A percentile compares a stretch with the other conserved stretches of the same genome.
phyloP scores from a whole-genome alignment of 1,140 invertebrate species.

The Eumeta japonica region DNA sequence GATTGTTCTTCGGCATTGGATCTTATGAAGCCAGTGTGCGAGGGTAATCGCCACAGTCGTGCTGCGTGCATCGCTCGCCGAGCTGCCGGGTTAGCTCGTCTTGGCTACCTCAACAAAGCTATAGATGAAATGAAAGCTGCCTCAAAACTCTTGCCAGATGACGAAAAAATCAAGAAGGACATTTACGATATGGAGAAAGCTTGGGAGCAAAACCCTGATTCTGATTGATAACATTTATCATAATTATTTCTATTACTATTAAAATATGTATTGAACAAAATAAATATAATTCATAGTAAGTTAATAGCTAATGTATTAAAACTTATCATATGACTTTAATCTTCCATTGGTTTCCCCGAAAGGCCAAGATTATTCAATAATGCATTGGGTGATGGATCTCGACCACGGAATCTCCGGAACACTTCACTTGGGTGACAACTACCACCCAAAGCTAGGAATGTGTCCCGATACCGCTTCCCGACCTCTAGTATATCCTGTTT shows the following conservation, averaged over 20 bases:
- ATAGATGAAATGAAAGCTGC: slow-evolving; percentile 74
- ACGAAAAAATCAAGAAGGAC: slow-evolving; percentile 49
- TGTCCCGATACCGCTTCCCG: slow-evolving; percentile 76
- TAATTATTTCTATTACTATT: slow-evolving; percentile 1
- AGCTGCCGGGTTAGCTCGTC: slow-evolving; percentile 69
- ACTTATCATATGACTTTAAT: slow-evolving; percentile 19
- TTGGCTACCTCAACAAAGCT: slow-evolving; percentile 71
- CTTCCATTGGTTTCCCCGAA: slow-evolving; percentile 28
- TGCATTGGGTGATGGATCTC: slow-evolving; percentile 84
- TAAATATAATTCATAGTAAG: slow-evolving; percentile 18
- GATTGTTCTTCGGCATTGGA: slow-evolving; percentile 68
- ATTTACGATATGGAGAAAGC: slow-evolving; percentile 51
- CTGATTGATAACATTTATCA: slow-evolving; percentile 11
- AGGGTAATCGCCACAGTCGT: slow-evolving; percentile 68
- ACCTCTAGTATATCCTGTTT: slow-evolving; percentile 56
- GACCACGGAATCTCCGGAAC: slow-evolving; percentile 85
- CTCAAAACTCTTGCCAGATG: slow-evolving; percentile 59
- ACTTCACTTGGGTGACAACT: slow-evolving; percentile 76
- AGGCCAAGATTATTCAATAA: slow-evolving; percentile 69
- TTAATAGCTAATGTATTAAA: slow-evolving; percentile 15
- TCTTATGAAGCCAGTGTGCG: slow-evolving; percentile 68
- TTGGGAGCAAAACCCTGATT: slow-evolving; percentile 55
- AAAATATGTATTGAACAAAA: slow-evolving; percentile 11
- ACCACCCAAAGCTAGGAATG: slow-evolving; percentile 82
- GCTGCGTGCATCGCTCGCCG: slow-evolving; percentile 69